phyloP scores from a whole-genome alignment of 2,888 invertebrate species.

The Andricus quercusramuli region DNA sequence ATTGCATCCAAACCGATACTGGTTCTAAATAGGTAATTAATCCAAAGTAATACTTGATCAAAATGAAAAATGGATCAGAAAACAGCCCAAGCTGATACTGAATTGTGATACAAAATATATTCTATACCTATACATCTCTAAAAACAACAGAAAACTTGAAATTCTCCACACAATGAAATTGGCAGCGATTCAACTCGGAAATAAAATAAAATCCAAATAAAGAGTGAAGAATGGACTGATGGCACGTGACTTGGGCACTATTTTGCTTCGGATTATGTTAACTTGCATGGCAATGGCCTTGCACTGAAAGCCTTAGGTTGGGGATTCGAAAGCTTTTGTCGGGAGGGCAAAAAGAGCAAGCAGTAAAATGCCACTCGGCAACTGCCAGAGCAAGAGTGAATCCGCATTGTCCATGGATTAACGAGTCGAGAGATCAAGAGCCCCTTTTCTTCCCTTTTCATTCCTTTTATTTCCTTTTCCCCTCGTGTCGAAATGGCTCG shows the following conservation, averaged over 20 bases:
- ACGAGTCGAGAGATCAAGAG: conserved; percentile 58
- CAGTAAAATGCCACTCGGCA: conserved; percentile 60
- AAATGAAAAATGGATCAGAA: too few species aligned
- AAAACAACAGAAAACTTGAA: neutral
- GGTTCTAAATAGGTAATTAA: too few species aligned
- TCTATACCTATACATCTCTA: too few species aligned
- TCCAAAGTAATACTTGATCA: too few species aligned
- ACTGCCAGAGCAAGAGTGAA: conserved; percentile 55
- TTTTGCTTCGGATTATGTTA: conserved; percentile 31
- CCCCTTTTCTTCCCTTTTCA: conserved; percentile 1
- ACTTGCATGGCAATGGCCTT: conserved; percentile 34
- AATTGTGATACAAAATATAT: too few species aligned
- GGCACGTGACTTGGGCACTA: conserved; percentile 20
- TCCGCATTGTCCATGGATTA: conserved; percentile 72
- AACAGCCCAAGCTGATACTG: too few species aligned
- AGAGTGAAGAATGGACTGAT: conserved; percentile 14
- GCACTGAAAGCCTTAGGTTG: conserved; percentile 13
- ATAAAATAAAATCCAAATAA: neutral
- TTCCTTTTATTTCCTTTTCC: neutral
- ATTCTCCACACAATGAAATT: neutral
- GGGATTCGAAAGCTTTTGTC: conserved; percentile 23
- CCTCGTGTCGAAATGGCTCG: conserved; percentile 1
- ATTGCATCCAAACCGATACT: too few species aligned
- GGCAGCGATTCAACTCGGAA: neutral
- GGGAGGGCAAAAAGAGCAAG: conserved; percentile 44